Evolutionary conservation across 2,797 vertebrate species (phyloP).

Genomic region (Heterohyrax brucei): DNA sequence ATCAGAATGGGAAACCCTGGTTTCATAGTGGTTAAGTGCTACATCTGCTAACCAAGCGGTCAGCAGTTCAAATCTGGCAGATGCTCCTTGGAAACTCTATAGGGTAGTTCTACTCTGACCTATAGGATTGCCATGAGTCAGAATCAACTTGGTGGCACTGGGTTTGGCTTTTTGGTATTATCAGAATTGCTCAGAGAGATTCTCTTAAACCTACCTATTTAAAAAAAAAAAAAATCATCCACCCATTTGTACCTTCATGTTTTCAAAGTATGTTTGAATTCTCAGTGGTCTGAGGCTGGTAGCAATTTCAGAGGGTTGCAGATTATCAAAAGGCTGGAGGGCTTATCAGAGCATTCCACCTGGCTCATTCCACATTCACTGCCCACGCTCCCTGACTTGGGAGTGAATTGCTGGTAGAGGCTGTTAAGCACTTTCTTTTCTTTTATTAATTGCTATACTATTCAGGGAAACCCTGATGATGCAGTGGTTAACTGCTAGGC

Average conservation of each 20-base stretch:
- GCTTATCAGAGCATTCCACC: background rate
- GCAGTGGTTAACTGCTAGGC: too few species aligned
- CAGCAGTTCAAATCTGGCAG: too few species aligned
- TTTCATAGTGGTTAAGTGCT: too few species aligned
- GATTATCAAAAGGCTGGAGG: background rate
- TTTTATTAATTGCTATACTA: constrained; percentile 7
- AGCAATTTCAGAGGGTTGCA: background rate
- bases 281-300: background rate
- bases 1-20: too few species aligned
- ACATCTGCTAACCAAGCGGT: too few species aligned
- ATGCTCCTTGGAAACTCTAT: too few species aligned
- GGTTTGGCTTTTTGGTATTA: background rate
- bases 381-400: background rate
- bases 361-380: background rate
- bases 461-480: background rate
- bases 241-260: background rate
- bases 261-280: background rate
- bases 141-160: too few species aligned
- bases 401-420: background rate
- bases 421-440: background rate
- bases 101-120: too few species aligned
- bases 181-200: background rate
- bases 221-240: background rate
- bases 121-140: too few species aligned
- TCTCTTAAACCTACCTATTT: background rate